Base-by-base conservation (phyloP, 1,140 invertebrate genomes). In the Drosophila miranda region DNA sequence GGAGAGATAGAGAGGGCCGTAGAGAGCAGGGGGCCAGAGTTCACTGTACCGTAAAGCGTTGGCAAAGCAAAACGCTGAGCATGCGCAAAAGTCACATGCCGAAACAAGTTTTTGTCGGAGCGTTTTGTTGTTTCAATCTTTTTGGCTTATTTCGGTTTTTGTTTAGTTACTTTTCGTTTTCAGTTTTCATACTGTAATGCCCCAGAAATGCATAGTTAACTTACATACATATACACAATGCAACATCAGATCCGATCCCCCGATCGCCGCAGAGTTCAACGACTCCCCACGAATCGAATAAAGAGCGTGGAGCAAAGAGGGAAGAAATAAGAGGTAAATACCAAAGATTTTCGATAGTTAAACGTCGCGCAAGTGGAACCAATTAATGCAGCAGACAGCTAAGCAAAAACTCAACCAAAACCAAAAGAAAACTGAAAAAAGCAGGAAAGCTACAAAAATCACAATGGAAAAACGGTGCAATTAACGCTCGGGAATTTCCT, bases 1-100 rank as follows among this genome's bases (percentile, higher is more conserved):
- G 4, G 26, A 58, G n/a, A 48, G 44, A 21, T 28, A 41, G 50
- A 48, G 16, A 34, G 30, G 8, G 30, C 28, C 7, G 7, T 28
- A 28, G 19, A 16, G 13, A 7, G 48, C 9, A 38, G 53, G 21
- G 71, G 59, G 45, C 43, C 52, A 76, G 45, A 77, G 82, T 87
- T 86, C 82, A 86, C 74, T 86, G 82, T 86, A 86, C 82, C 82
- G 82, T 86, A 87, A 87, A 86, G 82, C 69, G 51, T 53, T 69
- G 66, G 55, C 73, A 52, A 38, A 78, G 76, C 61, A 78, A 73
- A 83, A 81, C 63, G 81, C 61, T 80, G 81, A 86, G 82, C 81
- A 87, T 81, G 81, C 81, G 77, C 81, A 86, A 84, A 84, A 75
- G 71, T 73, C 79, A 84, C 69, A 81, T 44, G 61, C 61, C 74